Conservation (phyloP, 2,888 invertebrate species). For the Mantis religiosa region DNA sequence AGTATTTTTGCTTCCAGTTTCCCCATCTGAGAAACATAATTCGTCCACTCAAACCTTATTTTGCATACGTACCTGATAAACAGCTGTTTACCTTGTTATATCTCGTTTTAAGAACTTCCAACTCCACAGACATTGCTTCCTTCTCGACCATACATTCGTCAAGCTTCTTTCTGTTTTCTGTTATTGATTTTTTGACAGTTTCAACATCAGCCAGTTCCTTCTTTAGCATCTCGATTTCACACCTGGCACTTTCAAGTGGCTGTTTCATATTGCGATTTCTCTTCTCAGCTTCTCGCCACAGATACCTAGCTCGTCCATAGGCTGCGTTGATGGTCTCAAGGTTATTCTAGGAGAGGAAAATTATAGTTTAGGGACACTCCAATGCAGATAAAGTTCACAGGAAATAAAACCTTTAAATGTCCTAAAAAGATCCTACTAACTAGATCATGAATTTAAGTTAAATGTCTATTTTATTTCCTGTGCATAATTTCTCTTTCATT, state of each 20-base stretch:
- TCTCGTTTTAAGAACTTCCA: background rate
- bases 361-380: too few relatives aligned
- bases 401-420: too few relatives aligned
- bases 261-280: background rate
- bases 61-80: too few relatives aligned
- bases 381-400: too few relatives aligned
- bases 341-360: background rate
- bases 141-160: background rate
- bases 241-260: background rate
- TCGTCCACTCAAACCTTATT: too few relatives aligned
- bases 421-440: too few relatives aligned
- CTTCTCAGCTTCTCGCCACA: background rate
- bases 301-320: background rate
- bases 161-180: background rate
- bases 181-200: background rate
- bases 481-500: too few relatives aligned
- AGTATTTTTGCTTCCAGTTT: too few relatives aligned
- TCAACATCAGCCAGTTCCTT: background rate
- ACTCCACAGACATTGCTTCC: background rate
- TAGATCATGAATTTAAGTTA: too few relatives aligned
- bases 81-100: background rate
- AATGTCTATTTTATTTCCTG: too few relatives aligned
- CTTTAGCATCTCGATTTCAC: background rate
- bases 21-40: too few relatives aligned
- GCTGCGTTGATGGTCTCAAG: background rate